phyloP scores from a whole-genome alignment of 2,797 vertebrate genomes.

The Jordanella pulchra region DNA sequence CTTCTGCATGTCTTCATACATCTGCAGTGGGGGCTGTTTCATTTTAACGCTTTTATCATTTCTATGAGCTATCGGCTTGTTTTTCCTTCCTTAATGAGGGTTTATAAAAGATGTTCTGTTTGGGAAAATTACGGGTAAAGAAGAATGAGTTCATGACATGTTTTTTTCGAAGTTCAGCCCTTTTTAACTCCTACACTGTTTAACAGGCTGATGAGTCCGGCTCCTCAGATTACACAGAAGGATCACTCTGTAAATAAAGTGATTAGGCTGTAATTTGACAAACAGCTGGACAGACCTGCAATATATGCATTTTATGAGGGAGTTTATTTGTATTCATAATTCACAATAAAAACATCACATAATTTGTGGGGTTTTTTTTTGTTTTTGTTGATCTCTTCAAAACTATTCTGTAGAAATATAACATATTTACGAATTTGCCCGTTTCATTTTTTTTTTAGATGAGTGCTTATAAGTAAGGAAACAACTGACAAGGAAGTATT shows the following conservation, averaged over 20 bases:
- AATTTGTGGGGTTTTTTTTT: not conserved
- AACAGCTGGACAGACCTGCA: not conserved
- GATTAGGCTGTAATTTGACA: not conserved
- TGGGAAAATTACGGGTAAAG: conserved; percentile 26
- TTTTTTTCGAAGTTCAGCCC: conserved; percentile 33
- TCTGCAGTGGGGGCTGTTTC: conserved; percentile 3
- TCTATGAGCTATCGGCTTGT: not conserved
- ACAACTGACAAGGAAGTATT: not conserved
- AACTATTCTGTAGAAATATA: not conserved
- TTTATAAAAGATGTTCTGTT: conserved; percentile 16
- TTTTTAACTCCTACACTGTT: conserved; percentile 32
- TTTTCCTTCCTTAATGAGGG: not conserved
- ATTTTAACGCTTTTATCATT: conserved; percentile 5
- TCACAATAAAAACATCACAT: not conserved
- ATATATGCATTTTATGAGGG: not conserved
- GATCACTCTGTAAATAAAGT: not conserved
- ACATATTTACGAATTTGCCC: not conserved
- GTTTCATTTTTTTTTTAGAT: too few relatives aligned
- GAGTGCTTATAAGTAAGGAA: not conserved
- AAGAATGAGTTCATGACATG: conserved; percentile 24
- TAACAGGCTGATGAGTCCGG: conserved; percentile 5
- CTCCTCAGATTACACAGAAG: not conserved
- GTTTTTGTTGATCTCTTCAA: too few relatives aligned
- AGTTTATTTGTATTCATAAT: not conserved
- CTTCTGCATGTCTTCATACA: conserved; percentile 6